Evolutionary conservation across 2,888 invertebrate species (phyloP), one percentile per base, ranked within the genome.

Genomic region (Ceraclea dissimilis): DNA sequence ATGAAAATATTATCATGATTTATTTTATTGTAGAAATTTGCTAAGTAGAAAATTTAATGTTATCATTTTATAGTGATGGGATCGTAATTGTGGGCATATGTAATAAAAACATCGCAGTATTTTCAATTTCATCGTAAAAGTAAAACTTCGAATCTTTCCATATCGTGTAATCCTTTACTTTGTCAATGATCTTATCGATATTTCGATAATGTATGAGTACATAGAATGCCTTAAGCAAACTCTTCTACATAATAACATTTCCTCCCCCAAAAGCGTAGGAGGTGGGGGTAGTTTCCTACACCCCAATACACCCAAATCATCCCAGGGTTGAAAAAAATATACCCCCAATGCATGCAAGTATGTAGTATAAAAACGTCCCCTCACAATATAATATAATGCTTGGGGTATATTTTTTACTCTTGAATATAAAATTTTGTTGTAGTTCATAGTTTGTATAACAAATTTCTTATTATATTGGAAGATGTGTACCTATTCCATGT

Each of bases 391-490:
- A 39, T 4, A 39, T 31, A 8, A 11, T 31, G 13, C 13, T 4
- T 39, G 39, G 39, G 39, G 39, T 39, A 39, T 13, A 11, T 31
- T 31, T 8, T 6, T 16, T 48, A 53, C 47, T 47, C 20, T 48
- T 43, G 13, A 43, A 54, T 49, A n/a, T n/a, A n/a, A 31, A 31
- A 31, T 31, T 31, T 6, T 39, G 8, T 2, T 39, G 13, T 39
- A 16, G 39, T n/a, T 16, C 31, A 8, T 6, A 31, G 31, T 39
- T 39, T 58, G 49, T 58, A 47, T 60, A 57, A 54, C 58, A 56
- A 60, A 59, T 60, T 60, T 59, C 56, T 58, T 59, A 60, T 59
- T 58, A n/a, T n/a, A 60, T 59, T 60, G 60, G 54, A 59, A 60
- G 56, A 6, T 26, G 26, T n/a, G n/a, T n/a, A n/a, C n/a, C n/a